A percentile compares a stretch with the other conserved stretches of the same genome.
Conservation (phyloP, 2,888 invertebrate species). For the Sminthurinus aureus region DNA sequence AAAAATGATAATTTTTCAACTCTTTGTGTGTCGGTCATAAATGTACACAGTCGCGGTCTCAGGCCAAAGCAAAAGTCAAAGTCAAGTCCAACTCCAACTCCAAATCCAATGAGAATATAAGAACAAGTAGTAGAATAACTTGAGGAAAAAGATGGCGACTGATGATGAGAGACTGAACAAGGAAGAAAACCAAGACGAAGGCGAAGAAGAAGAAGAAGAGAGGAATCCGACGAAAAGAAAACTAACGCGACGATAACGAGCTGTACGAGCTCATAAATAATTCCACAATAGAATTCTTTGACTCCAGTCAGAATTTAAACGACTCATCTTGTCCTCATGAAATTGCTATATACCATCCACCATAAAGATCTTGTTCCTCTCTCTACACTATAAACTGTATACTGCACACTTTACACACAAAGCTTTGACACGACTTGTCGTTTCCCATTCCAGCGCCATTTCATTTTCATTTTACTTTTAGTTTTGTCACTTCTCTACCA, state of each 20-base stretch:
- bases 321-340: constrained; percentile 37
- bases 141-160: no score
- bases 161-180: no score
- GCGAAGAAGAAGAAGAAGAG: background rate
- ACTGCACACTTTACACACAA: no score
- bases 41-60: constrained; percentile 23
- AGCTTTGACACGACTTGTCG: no score
- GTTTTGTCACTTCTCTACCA: background rate
- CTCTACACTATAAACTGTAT: no score
- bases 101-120: background rate
- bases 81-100: background rate
- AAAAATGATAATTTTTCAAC: constrained; percentile 34
- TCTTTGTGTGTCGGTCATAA: constrained; percentile 29
- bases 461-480: background rate
- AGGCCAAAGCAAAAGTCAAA: background rate
- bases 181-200: background rate
- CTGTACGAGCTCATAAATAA: constrained; percentile 39
- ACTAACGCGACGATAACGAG: constrained; percentile 39
- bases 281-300: constrained; percentile 37
- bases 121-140: background rate
- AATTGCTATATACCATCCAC: constrained; percentile 1
- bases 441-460: background rate
- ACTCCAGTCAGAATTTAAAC: constrained; percentile 39
- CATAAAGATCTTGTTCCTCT: background rate
- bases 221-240: constrained; percentile 24